phyloP scores from a whole-genome alignment of 2,797 vertebrate genomes.

The Chloroceryle amazona region DNA sequence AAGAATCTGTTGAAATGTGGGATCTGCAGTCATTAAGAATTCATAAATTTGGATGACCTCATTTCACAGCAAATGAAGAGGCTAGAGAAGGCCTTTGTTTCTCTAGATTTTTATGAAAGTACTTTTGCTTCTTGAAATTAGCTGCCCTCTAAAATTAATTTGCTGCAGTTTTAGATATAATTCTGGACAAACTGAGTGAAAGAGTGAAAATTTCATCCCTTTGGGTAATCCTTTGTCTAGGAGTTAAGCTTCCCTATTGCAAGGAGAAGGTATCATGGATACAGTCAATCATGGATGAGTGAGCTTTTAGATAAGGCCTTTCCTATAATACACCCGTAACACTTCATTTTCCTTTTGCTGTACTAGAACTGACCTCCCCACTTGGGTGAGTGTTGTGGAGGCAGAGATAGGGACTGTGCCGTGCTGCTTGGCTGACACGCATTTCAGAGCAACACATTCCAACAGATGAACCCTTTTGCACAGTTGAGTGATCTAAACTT shows the following conservation, averaged over 20 bases:
- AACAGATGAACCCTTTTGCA: slow-evolving; percentile 73
- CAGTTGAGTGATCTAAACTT: slow-evolving; percentile 78
- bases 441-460: slow-evolving; percentile 61
- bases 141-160: neutral
- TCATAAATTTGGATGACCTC: neutral
- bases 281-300: slow-evolving; percentile 14
- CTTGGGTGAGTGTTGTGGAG: neutral
- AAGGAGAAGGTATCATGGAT: neutral
- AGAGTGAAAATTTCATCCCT: slow-evolving; percentile 1
- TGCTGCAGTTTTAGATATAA: neutral
- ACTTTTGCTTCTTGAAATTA: neutral
- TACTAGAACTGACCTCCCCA: slow-evolving; percentile 47
- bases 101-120: neutral
- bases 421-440: slow-evolving; percentile 48
- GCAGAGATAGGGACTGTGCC: slow-evolving; percentile 63
- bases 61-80: neutral
- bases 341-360: slow-evolving; percentile 64
- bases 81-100: neutral
- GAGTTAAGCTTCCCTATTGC: slow-evolving; percentile 30
- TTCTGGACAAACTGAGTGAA: neutral
- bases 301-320: slow-evolving; percentile 61
- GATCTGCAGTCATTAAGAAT: neutral
- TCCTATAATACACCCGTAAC: slow-evolving; percentile 58
- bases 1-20: neutral
- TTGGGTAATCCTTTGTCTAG: slow-evolving; percentile 44